phyloP scores from a whole-genome alignment of 2,888 invertebrate species.

The Escarpia spicata region DNA sequence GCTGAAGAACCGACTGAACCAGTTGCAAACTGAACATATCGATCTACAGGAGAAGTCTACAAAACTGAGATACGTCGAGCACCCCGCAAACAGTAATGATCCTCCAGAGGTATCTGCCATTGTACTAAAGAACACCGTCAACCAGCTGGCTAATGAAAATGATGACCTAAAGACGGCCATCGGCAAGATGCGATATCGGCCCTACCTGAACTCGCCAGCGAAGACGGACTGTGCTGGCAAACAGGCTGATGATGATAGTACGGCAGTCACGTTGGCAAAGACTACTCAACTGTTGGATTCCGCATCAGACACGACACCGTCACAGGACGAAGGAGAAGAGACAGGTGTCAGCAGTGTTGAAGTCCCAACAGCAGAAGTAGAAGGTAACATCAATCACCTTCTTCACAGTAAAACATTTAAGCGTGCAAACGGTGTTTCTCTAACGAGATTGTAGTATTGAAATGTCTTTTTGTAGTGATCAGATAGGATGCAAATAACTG shows the following conservation, averaged over 20 bases:
- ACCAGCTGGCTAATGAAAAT: constrained; percentile 31
- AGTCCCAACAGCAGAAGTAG: background rate
- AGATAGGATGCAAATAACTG: too few relatives aligned
- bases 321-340: background rate
- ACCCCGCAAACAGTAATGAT: constrained; percentile 26
- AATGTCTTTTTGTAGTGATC: too few relatives aligned
- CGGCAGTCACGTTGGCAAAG: background rate
- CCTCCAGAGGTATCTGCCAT: background rate
- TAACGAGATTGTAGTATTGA: background rate
- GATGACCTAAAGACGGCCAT: constrained; percentile 30
- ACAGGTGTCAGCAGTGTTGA: background rate
- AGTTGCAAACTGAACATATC: constrained; percentile 25
- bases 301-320: background rate
- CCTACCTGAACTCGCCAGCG: background rate
- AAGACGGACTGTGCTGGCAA: background rate
- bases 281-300: background rate
- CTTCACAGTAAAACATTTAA: background rate
- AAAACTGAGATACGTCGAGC: constrained; percentile 26
- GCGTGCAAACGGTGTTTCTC: background rate
- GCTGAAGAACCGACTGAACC: constrained; percentile 21
- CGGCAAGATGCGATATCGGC: constrained; percentile 33
- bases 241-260: background rate
- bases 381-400: background rate
- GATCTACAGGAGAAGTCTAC: constrained; percentile 6
- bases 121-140: constrained; percentile 27